Conservation (phyloP, 1,140 invertebrate species). For the Drosophila novamexicana region DNA sequence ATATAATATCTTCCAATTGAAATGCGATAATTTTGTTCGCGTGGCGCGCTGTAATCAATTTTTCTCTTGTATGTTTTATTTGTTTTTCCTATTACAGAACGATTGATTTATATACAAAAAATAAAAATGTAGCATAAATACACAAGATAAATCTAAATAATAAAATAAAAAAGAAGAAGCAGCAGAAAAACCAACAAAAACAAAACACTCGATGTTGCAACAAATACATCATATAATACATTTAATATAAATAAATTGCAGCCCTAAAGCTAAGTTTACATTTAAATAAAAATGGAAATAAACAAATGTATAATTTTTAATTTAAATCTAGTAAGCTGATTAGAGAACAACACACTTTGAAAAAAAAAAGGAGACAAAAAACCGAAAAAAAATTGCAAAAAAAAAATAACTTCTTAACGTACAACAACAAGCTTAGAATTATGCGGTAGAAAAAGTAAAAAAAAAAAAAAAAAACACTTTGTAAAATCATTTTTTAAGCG, state of each 20-base stretch:
- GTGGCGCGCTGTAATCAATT: conserved; percentile 58
- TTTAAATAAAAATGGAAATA: conserved; percentile 53
- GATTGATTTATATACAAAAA: conserved; percentile 43
- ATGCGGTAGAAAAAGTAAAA: conserved; percentile 28
- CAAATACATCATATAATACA: conserved; percentile 43
- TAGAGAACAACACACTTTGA: conserved; percentile 51
- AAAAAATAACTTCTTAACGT: conserved; percentile 46
- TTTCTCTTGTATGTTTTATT: conserved; percentile 69
- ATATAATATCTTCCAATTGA: conserved; percentile 59
- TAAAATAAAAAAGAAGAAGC: not conserved
- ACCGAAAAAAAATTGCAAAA: conserved; percentile 60
- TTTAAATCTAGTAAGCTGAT: conserved; percentile 66
- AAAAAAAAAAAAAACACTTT: conserved; percentile 46
- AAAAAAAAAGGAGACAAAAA: conserved; percentile 31
- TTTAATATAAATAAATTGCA: conserved; percentile 52
- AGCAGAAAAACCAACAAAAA: conserved; percentile 6
- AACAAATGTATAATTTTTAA: conserved; percentile 73
- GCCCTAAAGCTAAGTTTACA: conserved; percentile 69
- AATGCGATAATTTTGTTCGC: conserved; percentile 47
- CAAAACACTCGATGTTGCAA: conserved; percentile 63
- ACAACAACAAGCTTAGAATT: conserved; percentile 60
- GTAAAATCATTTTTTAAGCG: conserved; percentile 80
- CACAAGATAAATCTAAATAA: conserved; percentile 29
- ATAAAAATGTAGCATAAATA: conserved; percentile 49
- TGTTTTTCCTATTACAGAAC: conserved; percentile 34